Evolutionary conservation across 2,888 invertebrate species (phyloP), one percentile per base, ranked within the genome.

Genomic region (Drosophila leonis): DNA sequence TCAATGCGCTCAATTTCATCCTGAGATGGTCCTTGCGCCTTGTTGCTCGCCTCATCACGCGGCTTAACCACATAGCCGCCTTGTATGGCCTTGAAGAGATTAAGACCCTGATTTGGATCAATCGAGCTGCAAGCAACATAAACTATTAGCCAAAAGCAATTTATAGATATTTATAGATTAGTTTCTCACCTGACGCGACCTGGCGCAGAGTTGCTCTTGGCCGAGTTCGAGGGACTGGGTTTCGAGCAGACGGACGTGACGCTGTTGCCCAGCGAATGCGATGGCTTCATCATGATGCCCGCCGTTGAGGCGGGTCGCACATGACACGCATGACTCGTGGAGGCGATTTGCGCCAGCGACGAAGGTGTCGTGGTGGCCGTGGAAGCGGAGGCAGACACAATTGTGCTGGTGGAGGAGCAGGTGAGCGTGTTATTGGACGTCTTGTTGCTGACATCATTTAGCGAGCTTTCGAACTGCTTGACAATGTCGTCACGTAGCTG

Each of bases 381-480:
- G 24, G 87, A 86, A 0, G 81, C 80, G 5, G 84, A 82, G 10
- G 88, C 78, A 4, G 91, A 88, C 33, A 91, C 92, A 62, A 91
- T 85, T 52, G 92, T 92, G 52, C 83, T 89, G 33, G 83, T 91
- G 24, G 91, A 91, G 69, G 92, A 91, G 57, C 76, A 81, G 6
- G 81, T 77, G 15, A 81, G 62, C 33, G 76, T 90, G 42, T 54
- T 82, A 54, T 56, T 83, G 4, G 89, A 78, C 9, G 73, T 66
- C 29, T 60, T 75, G 33, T 31, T 68, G 60, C 88, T 91, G 13
- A 88, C 92, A 68, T 95, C 95, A 62, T 98, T 94, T 68, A 93
- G 91, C 31, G 97, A 96, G 92, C 97, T 96, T 92, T 97, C 97
- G 88, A 97, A 96, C 93, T 97, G 97, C 90, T 92, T 92, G 20